Conservation (phyloP, 2,888 invertebrate genomes). For the Melinopterus prodromus region DNA sequence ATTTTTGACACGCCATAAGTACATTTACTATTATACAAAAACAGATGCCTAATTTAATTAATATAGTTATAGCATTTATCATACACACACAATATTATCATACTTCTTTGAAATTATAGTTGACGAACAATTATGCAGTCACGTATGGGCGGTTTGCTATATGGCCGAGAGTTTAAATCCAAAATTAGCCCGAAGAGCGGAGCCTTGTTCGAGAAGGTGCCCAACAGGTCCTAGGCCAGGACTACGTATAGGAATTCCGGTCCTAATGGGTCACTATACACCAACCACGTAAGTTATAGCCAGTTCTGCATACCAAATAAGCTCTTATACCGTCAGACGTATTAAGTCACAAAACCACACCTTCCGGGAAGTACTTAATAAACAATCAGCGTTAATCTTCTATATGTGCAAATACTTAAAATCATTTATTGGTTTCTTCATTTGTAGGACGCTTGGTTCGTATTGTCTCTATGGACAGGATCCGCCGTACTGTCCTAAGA, state of each 20-base stretch:
- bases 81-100: not conserved
- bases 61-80: too few relatives aligned
- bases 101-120: conserved; percentile 52
- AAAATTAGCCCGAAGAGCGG: conserved; percentile 64
- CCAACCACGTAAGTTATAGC: conserved; percentile 67
- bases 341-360: conserved; percentile 9
- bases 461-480: conserved; percentile 72
- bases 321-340: not conserved
- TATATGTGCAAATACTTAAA: conserved; percentile 7
- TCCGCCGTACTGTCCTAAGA: conserved; percentile 76
- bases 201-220: conserved; percentile 78
- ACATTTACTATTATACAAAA: too few relatives aligned
- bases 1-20: too few relatives aligned
- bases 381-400: not conserved
- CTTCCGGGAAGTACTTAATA: conserved; percentile 11
- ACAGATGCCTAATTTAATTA: too few relatives aligned
- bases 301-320: not conserved
- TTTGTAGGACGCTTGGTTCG: conserved; percentile 70
- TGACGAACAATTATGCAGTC: conserved; percentile 79
- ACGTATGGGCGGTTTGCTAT: conserved; percentile 82
- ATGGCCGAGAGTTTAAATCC: conserved; percentile 79
- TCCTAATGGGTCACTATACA: conserved; percentile 76
- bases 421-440: conserved; percentile 15
- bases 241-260: conserved; percentile 65
- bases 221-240: conserved; percentile 69